Evolutionary conservation across 1,140 invertebrate genomes (phyloP).

Genomic region (Ooceraea biroi): DNA sequence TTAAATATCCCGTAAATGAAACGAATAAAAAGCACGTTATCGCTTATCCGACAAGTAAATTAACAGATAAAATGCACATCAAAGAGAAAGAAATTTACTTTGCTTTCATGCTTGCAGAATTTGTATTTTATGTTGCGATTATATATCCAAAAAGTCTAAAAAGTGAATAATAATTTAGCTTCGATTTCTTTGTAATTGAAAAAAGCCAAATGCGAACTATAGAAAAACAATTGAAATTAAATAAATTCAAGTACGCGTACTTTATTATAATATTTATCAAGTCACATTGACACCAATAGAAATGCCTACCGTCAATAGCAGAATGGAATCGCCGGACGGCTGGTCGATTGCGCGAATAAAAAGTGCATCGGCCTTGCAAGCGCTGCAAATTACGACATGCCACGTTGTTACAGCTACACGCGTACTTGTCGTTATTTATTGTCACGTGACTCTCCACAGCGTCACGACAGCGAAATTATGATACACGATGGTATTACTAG

Average conservation of each 20-base stretch:
- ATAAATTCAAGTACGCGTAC: too few species aligned
- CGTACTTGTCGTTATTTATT: constrained; percentile 1
- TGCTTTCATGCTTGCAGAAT: background rate
- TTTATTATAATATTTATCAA: background rate
- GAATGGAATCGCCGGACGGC: background rate
- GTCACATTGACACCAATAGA: too few species aligned
- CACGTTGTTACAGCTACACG: constrained; percentile 10
- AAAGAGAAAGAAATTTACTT: constrained; percentile 4
- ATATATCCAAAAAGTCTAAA: too few species aligned
- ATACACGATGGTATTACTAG: background rate
- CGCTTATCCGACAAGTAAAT: background rate
- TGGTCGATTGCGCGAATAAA: background rate
- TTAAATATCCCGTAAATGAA: background rate
- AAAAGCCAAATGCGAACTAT: too few species aligned
- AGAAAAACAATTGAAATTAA: too few species aligned
- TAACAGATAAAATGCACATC: constrained; percentile 6
- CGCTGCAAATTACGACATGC: background rate
- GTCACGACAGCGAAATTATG: constrained; percentile 15
- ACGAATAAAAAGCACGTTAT: background rate
- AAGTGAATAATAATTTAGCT: too few species aligned
- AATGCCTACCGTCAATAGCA: too few species aligned
- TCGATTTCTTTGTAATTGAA: too few species aligned
- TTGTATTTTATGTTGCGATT: background rate
- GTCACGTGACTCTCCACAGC: background rate
- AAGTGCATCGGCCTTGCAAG: constrained; percentile 5